These are phyloP conservation scores for Cavia porcellus DNA, from an alignment of 2,113 vertebrate genomes.

Conservation along the genomic window DNA sequence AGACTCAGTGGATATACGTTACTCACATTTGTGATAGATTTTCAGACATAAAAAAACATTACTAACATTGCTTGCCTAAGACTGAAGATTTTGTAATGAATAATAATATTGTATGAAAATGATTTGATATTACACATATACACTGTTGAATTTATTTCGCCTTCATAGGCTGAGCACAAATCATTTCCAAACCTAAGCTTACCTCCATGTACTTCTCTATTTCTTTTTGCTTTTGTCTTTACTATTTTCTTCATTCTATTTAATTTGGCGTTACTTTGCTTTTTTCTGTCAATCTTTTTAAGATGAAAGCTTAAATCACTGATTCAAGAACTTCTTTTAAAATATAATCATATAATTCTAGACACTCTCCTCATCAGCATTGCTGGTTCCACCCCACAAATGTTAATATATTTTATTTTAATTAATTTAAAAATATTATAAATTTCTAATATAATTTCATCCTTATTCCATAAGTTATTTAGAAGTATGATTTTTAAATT, in stretches of 20 bases:
- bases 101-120: background rate
- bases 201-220: background rate
- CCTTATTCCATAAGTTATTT: background rate
- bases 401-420: background rate
- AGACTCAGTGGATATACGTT: background rate
- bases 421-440: background rate
- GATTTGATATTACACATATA: background rate
- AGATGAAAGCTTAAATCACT: conserved; percentile 11
- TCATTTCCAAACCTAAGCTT: conserved; percentile 23
- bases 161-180: background rate
- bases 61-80: background rate
- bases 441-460: background rate
- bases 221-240: background rate
- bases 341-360: conserved; percentile 1
- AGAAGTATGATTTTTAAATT: conserved; percentile 1
- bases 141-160: conserved; percentile 9
- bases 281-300: conserved; percentile 18
- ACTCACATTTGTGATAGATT: conserved; percentile 1
- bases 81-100: background rate
- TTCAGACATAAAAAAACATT: conserved; percentile 25
- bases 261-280: conserved; percentile 22
- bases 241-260: conserved; percentile 19
- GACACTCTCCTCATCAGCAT: conserved; percentile 19
- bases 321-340: conserved; percentile 8
- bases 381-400: background rate